Base-by-base conservation (phyloP, 2,888 invertebrate genomes). In the Dryadula phaetusa region DNA sequence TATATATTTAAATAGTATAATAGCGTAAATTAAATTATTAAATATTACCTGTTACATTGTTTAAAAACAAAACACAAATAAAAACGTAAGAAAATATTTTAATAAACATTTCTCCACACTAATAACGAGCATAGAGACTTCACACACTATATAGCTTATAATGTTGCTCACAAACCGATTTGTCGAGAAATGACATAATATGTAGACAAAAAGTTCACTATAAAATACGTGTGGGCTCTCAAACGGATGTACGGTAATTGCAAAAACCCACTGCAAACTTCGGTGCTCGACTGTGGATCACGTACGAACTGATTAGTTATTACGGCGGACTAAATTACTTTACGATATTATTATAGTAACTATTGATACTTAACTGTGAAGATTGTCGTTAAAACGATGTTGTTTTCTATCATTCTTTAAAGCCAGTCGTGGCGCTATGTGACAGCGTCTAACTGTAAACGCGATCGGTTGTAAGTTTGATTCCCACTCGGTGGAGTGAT, bases 191-290 rank as follows among this genome's bases (percentile, higher is more conserved):
- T 60, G 60, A 60, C 60, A 60, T 60, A 60, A 46, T 60, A 44
- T 58, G 22, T 58, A 32, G 0, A 42, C 16, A 60, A 44, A 60
- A 60, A 44, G 18, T 22, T 12, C 18, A 14, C 16, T 32, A 44
- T 60, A 32, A 28, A 28, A 7, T 25, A 18, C 14, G 42, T 42
- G 28, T n/a, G 60, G 56, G 56, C 56, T 56, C 28, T 32, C 14
- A 60, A 60, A 60, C 60, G 60, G 60, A 60, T 60, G 32, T 60
- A 32, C 20, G 8, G 20, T 22, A 20, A 40, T 22, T 60, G 44
- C 28, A 46, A 60, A 60, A 60, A 60, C 60, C 60, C 60, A 44
- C 16, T 20, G 12, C 18, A 3, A 60, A 60, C 60, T 60, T 46
- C 42, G 18, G 14, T 28, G n/a, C 18, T 28, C 18, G 16, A 46